Percentiles rank a stretch among this genome's conserved stretches.
phyloP scores from a whole-genome alignment of 2,888 invertebrate species.

The Drosophila recens region DNA sequence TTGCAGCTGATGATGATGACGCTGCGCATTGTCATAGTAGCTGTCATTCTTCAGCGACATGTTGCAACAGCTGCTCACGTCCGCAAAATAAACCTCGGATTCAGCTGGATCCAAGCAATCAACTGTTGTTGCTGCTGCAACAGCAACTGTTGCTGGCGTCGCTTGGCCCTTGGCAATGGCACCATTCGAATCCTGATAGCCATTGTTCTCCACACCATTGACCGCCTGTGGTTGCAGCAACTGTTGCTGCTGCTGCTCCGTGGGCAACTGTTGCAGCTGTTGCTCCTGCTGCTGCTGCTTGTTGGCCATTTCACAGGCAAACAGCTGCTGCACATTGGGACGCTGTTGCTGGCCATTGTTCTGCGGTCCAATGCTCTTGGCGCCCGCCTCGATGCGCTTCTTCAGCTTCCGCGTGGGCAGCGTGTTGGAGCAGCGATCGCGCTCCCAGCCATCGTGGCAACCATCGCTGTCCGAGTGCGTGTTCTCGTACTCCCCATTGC shows the following conservation, averaged over 20 bases:
- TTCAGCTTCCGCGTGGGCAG: slow-evolving; percentile 87
- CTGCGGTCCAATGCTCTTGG: slow-evolving; percentile 85
- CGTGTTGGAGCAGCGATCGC: slow-evolving; percentile 86
- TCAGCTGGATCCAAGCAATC: slow-evolving; percentile 88
- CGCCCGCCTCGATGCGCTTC: slow-evolving; percentile 86
- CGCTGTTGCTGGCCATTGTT: slow-evolving; percentile 74
- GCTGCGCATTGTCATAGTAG: slow-evolving; percentile 84
- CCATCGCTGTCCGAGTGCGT: slow-evolving; percentile 86
- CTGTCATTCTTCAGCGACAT: slow-evolving; percentile 88
- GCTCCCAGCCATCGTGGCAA: slow-evolving; percentile 79
- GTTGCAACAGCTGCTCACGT: slow-evolving; percentile 93
- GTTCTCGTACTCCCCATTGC: slow-evolving; percentile 86
- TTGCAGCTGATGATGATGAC: slow-evolving; percentile 55
- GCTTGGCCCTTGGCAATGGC: slow-evolving; percentile 67
- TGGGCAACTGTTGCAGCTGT: slow-evolving; percentile 51
- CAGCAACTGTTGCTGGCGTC: not conserved
- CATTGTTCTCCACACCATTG: slow-evolving; percentile 90
- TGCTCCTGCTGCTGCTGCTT: slow-evolving; percentile 54
- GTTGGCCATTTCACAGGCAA: slow-evolving; percentile 54
- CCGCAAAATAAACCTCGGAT: slow-evolving; percentile 94
- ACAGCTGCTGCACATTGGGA: slow-evolving; percentile 86
- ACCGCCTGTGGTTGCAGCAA: slow-evolving; percentile 22
- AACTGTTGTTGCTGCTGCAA: not conserved
- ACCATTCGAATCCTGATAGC: slow-evolving; percentile 87
- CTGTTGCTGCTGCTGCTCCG: slow-evolving; percentile 58